phyloP scores from a whole-genome alignment of 2,113 vertebrate species.

The Noctilio leporinus region DNA sequence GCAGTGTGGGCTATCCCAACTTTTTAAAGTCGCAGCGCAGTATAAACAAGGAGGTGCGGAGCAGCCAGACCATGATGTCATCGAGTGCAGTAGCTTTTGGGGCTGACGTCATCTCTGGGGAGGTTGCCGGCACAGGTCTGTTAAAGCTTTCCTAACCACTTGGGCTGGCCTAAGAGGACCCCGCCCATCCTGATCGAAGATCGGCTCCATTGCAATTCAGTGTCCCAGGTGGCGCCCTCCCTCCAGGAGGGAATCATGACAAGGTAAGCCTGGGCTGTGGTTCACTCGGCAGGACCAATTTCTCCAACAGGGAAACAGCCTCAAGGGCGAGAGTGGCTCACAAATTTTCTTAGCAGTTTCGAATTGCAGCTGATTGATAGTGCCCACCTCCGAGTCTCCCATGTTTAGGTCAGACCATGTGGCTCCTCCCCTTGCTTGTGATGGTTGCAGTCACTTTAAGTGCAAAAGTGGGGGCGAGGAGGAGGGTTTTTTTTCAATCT shows the following conservation, averaged over 20 bases:
- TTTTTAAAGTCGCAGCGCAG: conserved; percentile 61
- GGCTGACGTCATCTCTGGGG: conserved; percentile 63
- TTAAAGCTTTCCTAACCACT: not conserved
- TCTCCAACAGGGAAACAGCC: not conserved
- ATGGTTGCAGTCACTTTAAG: conserved; percentile 28
- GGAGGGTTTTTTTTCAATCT: not conserved
- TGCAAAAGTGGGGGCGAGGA: not conserved
- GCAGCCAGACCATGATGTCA: conserved; percentile 59
- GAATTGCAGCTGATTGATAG: not conserved
- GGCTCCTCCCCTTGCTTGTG: conserved; percentile 26
- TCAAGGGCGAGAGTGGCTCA: not conserved
- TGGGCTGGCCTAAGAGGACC: not conserved
- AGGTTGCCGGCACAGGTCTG: not conserved
- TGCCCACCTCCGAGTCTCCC: not conserved
- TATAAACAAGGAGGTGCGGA: conserved; percentile 23
- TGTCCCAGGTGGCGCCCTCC: not conserved
- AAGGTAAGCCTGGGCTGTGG: conserved; percentile 38
- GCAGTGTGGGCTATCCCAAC: not conserved
- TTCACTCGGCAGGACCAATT: not conserved
- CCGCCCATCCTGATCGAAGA: not conserved
- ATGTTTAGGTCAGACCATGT: not conserved
- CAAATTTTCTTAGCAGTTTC: not conserved
- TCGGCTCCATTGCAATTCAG: not conserved
- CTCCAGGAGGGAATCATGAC: conserved; percentile 31
- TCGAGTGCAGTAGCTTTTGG: not conserved